A percentile compares a stretch with the other conserved stretches of the same genome.
Conservation (phyloP, 2,113 vertebrate genomes). For the Trogon surrucura region DNA sequence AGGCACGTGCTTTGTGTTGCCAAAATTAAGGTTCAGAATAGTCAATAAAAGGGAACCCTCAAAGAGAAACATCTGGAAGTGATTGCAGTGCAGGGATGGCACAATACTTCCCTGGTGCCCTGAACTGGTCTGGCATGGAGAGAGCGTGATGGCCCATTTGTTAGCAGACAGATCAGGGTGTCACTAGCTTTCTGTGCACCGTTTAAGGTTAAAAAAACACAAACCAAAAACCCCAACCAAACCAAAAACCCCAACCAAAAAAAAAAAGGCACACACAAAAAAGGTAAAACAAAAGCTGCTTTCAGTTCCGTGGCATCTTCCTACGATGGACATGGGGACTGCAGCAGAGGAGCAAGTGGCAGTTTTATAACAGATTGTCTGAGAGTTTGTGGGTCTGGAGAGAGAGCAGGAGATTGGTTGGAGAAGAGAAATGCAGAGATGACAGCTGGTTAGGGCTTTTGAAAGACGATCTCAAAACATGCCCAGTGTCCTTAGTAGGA, state of each 20-base stretch:
- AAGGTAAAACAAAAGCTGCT: background rate
- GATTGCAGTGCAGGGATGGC: rapidly evolving
- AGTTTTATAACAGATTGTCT: background rate
- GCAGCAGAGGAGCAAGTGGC: background rate
- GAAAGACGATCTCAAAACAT: background rate
- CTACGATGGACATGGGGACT: background rate
- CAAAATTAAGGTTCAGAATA: background rate
- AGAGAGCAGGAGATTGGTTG: background rate
- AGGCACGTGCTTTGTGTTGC: background rate
- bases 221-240: too few species aligned
- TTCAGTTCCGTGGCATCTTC: background rate
- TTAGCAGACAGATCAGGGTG: background rate
- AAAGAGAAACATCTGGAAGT: too few species aligned
- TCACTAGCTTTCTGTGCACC: background rate
- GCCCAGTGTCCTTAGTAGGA: background rate
- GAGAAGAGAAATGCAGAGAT: background rate
- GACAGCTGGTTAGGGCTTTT: slow-evolving; percentile 10
- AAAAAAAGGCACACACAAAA: background rate
- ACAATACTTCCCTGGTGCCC: too few species aligned
- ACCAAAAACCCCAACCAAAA: background rate
- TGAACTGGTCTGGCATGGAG: background rate
- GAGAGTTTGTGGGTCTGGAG: background rate
- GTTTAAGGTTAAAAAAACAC: background rate
- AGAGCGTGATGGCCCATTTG: rapidly evolving
- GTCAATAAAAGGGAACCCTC: background rate